These are phyloP conservation scores for Nasonia vitripennis DNA, from an alignment of 1,140 invertebrate genomes.

Conservation along the genomic window DNA sequence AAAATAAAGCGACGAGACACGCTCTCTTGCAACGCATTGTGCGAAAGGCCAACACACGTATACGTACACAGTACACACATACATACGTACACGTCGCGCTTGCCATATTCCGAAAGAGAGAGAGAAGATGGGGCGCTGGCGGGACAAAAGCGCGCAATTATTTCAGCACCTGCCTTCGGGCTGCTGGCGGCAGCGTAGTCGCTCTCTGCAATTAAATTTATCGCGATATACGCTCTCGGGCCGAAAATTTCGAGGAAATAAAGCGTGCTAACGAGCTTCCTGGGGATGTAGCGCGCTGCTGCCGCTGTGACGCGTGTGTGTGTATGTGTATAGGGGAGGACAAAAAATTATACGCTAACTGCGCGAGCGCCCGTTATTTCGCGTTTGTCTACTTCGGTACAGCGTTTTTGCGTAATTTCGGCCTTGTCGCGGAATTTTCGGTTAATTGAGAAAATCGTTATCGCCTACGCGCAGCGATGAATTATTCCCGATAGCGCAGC, in stretches of 20 bases:
- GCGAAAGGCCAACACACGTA: background rate
- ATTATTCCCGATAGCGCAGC: constrained; percentile 39
- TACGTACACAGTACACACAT: background rate
- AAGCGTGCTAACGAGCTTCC: constrained; percentile 53
- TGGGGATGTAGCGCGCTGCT: constrained; percentile 10
- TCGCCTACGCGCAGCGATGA: constrained; percentile 28
- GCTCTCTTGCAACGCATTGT: background rate
- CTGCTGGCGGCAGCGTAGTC: background rate
- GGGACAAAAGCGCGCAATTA: constrained; percentile 54
- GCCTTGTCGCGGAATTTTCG: background rate
- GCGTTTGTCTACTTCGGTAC: background rate
- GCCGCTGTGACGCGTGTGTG: background rate
- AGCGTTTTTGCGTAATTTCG: background rate
- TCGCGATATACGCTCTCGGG: constrained; percentile 47
- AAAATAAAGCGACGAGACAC: background rate
- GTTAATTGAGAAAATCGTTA: constrained; percentile 49
- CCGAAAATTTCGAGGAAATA: constrained; percentile 53
- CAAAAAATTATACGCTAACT: constrained; percentile 34
- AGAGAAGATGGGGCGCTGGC: constrained; percentile 8
- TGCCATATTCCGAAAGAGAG: background rate
- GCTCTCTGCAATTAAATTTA: constrained; percentile 55
- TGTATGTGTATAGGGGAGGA: background rate
- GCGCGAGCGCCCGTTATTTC: constrained; percentile 2
- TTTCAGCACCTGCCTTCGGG: constrained; percentile 52
- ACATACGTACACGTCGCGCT: background rate